Evolutionary conservation across 2,113 vertebrate genomes (phyloP), one percentile per base, ranked within the genome.

Genomic region (Chaenocephalus aceratus): DNA sequence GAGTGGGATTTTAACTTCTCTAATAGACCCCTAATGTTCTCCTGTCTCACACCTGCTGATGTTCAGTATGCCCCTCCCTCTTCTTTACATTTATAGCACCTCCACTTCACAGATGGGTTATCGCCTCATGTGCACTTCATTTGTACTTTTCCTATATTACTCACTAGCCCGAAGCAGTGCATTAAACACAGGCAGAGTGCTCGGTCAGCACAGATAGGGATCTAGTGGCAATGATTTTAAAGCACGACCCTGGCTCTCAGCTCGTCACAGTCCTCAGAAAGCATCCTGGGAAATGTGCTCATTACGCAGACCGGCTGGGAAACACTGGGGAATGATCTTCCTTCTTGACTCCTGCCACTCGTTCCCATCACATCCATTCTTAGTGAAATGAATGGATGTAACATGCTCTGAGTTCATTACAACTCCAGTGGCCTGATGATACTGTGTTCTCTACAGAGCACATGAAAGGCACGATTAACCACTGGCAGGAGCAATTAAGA

Each of bases 111-210:
- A 84, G 89, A 88, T 90, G 59, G n/a, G n/a, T n/a, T n/a, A n/a
- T n/a, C n/a, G 82, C 77, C 56, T 71, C 45, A 73, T 90, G 67
- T 41, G 9, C 84, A 82, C 92, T 91, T 79, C 80, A 58, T 79
- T 91, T 86, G 88, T 90, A 88, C 72, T 80, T 26, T 86, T 89
- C 79, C 83, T 65, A 41, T 41, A 41, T 41, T 62, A 70, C 51
- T 74, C 54, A 14, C 41, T 23, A 18, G 58, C 52, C 61, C 34
- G 79, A 57, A 69, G 70, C 79, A 16, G 71, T 12, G 26, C 72
- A 88, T 88, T 83, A 87, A 51, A 70, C 71, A 80, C 75, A 58
- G 77, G 7, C 64, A 57, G 34, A 86, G 77, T 76, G 60, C 75
- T 64, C 76, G 14, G 89, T 83, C 85, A 84, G 68, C 86, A 56